Base-by-base conservation (phyloP, 2,113 vertebrate species). In the Lophius piscatorius region DNA sequence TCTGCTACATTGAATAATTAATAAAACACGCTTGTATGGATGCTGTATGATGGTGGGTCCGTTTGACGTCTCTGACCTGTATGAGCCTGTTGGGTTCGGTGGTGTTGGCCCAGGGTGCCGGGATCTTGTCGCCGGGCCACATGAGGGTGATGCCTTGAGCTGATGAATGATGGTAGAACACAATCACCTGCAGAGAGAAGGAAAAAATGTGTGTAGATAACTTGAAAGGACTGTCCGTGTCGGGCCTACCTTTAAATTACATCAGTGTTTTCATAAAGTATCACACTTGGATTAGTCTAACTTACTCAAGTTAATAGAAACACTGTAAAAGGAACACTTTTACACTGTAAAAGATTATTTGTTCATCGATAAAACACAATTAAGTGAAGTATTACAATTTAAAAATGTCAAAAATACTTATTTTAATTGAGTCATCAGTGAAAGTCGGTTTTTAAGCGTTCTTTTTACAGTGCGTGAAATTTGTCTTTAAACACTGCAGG, bases 31-130 rank as follows among this genome's bases (percentile, higher is more conserved):
- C 4, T 13, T 1, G 21, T 10, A 9, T 34, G 40, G 12, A 6
- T 14, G 2, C 1, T 6, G 31, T 24, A 16, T 18, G 49, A 23
- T 18, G 29, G 18, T 11, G 3, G 10, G 1, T 23, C 22, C 0
- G 28, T 38, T 22, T 14, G 7, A 4, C 47, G 35, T 40, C 10
- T 56, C 56, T 55, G 64, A 83, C 88, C 76, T 81, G 91, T 6
- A 94, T 89, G 13, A 98, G 91, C 46, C 96, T 96, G 75, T 63
- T 80, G 41, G 97, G 94, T 0, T 95, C 92, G 0, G 96, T 97
- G 47, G 97, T 99, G 66, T 99, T 99, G 16, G 97, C 97, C 97
- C 97, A 99, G 0, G 97, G 97, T 1, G 97, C 96, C 0, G 96
- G 96, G 62, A 98, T 98, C 85, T 94, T 96, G 88, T 88, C 93